These are phyloP conservation scores for Plotosus lineatus DNA, from an alignment of 2,113 vertebrate genomes.

Conservation along the genomic window DNA sequence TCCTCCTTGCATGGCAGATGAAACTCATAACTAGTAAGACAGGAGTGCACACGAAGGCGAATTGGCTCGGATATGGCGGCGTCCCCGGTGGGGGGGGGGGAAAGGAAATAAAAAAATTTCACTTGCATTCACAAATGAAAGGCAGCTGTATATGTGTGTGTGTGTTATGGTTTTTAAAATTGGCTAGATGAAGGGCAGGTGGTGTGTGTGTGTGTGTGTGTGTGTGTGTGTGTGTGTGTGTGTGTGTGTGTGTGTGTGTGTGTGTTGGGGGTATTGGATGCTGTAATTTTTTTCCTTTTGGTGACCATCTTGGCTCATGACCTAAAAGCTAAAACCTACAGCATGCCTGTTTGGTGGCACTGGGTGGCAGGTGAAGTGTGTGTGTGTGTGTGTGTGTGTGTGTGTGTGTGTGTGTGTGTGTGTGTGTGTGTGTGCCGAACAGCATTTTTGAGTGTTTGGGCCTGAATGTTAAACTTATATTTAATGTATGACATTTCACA, in stretches of 20 bases:
- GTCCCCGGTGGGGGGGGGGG: conserved; percentile 53
- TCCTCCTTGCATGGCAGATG: conserved; percentile 65
- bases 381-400: too few species aligned
- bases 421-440: conserved; percentile 55
- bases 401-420: neutral
- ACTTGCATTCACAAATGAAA: conserved; percentile 71
- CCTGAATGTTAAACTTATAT: conserved; percentile 85
- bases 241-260: conserved; percentile 43
- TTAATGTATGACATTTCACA: conserved; percentile 87
- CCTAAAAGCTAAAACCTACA: conserved; percentile 62
- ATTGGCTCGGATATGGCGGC: conserved; percentile 43
- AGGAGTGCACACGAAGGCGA: conserved; percentile 43
- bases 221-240: conserved; percentile 36
- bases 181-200: conserved; percentile 65
- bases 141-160: conserved; percentile 69
- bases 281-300: conserved; percentile 60
- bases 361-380: too few species aligned
- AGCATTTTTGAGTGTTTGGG: conserved; percentile 78
- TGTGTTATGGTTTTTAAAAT: conserved; percentile 58
- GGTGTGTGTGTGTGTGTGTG: conserved; percentile 53
- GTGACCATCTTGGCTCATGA: conserved; percentile 69
- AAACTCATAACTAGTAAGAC: conserved; percentile 70
- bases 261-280: conserved; percentile 31
- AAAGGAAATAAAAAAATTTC: conserved; percentile 58
- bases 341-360: conserved; percentile 55